A percentile compares a stretch with the other conserved stretches of the same genome.
Conservation (phyloP, 23 tunicate species). For the Pegea sp. region DNA sequence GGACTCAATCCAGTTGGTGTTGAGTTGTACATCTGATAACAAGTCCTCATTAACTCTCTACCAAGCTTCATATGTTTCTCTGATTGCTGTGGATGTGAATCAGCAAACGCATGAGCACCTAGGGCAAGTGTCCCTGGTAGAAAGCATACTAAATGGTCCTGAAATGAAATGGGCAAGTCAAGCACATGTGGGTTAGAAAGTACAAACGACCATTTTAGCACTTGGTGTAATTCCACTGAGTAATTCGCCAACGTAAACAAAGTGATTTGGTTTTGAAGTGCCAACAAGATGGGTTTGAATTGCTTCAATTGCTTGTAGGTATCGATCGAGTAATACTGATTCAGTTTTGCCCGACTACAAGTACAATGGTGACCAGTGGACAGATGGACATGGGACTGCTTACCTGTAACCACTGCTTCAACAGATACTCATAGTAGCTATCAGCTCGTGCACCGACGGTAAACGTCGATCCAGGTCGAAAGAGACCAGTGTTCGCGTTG, state of each 20-base stretch:
- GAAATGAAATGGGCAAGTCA: neutral
- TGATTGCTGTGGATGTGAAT: constrained; percentile 19
- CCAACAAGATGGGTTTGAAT: constrained; percentile 55
- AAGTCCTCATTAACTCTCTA: constrained; percentile 36
- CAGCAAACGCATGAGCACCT: constrained; percentile 28
- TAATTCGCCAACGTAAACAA: constrained; percentile 71
- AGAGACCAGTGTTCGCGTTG: constrained; percentile 75
- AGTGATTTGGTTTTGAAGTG: constrained; percentile 39
- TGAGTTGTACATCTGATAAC: constrained; percentile 70
- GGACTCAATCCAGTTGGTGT: constrained; percentile 83
- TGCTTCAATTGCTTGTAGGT: constrained; percentile 52
- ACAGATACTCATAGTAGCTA: constrained; percentile 90
- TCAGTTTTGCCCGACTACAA: constrained; percentile 66
- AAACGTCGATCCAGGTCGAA: constrained; percentile 58
- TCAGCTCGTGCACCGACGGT: constrained; percentile 98
- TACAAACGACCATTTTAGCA: constrained; percentile 60
- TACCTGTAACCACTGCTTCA: constrained; percentile 89
- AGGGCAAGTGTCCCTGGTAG: constrained; percentile 93
- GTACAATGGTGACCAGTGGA: too few relatives aligned
- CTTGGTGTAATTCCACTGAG: constrained; percentile 43
- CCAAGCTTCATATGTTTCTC: constrained; percentile 40
- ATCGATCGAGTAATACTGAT: constrained; percentile 16
- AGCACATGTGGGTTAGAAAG: neutral
- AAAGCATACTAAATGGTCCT: constrained; percentile 94
- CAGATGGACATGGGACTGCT: too few relatives aligned